Percentiles rank a stretch among this genome's conserved stretches.
Evolutionary conservation across 2,113 vertebrate species (phyloP).

Genomic region (Chlorocebus sabaeus): DNA sequence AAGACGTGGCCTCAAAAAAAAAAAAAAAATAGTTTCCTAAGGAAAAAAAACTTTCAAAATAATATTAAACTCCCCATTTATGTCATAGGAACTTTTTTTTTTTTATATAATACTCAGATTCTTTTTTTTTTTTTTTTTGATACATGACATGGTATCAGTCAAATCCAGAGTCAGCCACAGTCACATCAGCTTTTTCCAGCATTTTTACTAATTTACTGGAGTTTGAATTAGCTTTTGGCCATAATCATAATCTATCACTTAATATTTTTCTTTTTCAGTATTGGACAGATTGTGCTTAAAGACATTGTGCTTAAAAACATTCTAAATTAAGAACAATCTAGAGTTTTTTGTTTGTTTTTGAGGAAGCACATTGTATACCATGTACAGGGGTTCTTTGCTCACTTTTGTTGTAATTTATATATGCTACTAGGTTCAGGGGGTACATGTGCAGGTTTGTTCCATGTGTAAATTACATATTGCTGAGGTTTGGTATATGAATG

Average conservation of each 20-base stretch:
- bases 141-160: neutral
- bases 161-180: neutral
- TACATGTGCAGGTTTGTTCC: too few relatives aligned
- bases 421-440: too few relatives aligned
- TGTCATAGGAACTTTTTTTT: neutral
- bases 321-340: constrained; percentile 5
- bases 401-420: too few relatives aligned
- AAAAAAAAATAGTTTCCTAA: neutral
- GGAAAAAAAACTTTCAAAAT: neutral
- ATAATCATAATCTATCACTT: neutral
- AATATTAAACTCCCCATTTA: constrained; percentile 7
- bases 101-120: neutral
- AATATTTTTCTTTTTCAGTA: neutral
- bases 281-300: neutral
- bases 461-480: too few relatives aligned
- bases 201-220: neutral
- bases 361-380: too few relatives aligned
- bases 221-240: neutral
- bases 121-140: neutral
- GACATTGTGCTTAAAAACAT: neutral
- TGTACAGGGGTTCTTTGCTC: too few relatives aligned
- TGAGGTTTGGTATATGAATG: too few relatives aligned
- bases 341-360: neutral
- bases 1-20: too few relatives aligned
- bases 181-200: neutral